Evolutionary conservation across 2,113 vertebrate species (phyloP).

Genomic region (Phaethon lepturus): DNA sequence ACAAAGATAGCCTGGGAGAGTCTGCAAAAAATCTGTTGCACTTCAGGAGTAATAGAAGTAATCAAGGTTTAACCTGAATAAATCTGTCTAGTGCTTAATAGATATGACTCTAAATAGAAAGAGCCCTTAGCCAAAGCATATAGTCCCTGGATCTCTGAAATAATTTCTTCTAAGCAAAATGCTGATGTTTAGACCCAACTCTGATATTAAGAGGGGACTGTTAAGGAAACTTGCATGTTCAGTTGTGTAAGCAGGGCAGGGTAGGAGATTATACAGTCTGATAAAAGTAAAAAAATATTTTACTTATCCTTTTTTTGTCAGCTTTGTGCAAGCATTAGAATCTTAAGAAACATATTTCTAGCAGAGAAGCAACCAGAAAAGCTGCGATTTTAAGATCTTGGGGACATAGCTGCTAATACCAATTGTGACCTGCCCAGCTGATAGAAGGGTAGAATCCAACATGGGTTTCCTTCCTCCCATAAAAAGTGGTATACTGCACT

Average conservation of each 20-base stretch:
- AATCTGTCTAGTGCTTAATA: neutral
- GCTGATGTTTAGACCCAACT: neutral
- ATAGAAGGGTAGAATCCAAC: neutral
- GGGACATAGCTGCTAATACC: neutral
- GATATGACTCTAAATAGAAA: neutral
- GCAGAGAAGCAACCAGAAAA: neutral
- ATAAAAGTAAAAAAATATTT: neutral
- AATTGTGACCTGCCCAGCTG: neutral
- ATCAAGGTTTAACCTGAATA: neutral
- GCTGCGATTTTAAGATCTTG: neutral
- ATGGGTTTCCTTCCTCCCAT: neutral
- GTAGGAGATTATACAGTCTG: neutral
- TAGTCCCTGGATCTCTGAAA: neutral
- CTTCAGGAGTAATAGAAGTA: neutral
- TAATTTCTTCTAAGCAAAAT: neutral
- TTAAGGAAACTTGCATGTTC: neutral
- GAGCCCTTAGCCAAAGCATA: neutral
- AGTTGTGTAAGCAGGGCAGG: neutral
- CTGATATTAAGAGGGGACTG: neutral
- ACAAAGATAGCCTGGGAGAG: neutral
- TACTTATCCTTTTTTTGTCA: neutral
- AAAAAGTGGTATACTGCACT: neutral
- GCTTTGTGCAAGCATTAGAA: neutral
- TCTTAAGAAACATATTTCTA: neutral
- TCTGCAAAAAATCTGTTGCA: neutral